These are phyloP conservation scores for Machimus rusticus DNA, from an alignment of 2,888 invertebrate species.

Conservation along the genomic window DNA sequence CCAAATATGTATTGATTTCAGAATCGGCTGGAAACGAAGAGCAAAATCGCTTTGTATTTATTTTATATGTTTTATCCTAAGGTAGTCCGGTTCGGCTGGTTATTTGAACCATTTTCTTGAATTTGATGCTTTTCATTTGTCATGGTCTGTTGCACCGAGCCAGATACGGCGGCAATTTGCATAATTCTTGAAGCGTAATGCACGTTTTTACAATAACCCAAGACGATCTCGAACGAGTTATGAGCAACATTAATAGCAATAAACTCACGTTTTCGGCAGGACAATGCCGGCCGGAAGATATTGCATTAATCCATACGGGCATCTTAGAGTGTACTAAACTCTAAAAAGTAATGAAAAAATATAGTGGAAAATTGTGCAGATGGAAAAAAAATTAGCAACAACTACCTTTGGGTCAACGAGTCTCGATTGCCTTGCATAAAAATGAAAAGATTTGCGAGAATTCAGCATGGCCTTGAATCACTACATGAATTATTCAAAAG, in stretches of 20 bases:
- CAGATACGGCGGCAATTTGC: constrained; percentile 29
- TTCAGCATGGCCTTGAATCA: neutral
- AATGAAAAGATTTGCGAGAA: neutral
- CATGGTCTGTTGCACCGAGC: constrained; percentile 7
- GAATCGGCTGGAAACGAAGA: neutral
- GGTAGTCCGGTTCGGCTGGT: constrained; percentile 1
- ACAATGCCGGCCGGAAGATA: neutral
- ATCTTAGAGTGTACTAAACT: neutral
- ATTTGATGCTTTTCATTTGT: constrained; percentile 16
- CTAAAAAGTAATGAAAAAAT: neutral
- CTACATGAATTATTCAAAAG: neutral
- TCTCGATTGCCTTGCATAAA: neutral
- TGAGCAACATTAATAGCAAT: constrained; percentile 10
- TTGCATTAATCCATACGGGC: neutral
- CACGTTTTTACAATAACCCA: constrained; percentile 36
- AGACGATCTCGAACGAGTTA: constrained; percentile 28
- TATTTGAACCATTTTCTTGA: constrained; percentile 12
- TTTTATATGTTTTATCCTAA: neutral
- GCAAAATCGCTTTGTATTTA: neutral
- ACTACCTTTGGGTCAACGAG: neutral
- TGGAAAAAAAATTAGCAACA: neutral
- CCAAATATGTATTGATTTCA: neutral
- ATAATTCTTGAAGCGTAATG: constrained; percentile 35
- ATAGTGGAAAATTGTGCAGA: neutral
- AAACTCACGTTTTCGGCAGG: constrained; percentile 22